Base-by-base conservation (phyloP, 2,797 vertebrate species). In the Dallia pectoralis region DNA sequence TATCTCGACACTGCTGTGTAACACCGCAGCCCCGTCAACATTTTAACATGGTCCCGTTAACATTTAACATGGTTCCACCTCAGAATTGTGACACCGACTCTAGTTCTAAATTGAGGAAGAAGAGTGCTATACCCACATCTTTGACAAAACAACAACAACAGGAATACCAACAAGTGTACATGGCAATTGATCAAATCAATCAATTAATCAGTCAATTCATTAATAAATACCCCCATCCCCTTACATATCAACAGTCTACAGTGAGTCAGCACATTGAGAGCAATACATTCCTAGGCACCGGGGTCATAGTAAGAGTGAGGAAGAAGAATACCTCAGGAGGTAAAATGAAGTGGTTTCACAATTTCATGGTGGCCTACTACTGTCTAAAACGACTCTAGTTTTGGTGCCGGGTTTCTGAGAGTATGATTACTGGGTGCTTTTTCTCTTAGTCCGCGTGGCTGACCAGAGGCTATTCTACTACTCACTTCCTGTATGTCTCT, bases 241-340 rank as follows among this genome's bases (percentile, higher is more conserved):
- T 32, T 32, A 63, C 29, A 63, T 8, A 63, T 63, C 61, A 63
- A 32, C 27, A 30, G 25, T 18, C 29, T 32, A 29, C 30, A 32
- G 29, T 8, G 27, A 63, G 62, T 29, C 62, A 33, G 62, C 30
- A 63, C 27, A 63, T 62, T 62, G 61, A 62, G 29, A 62, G 61
- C 27, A 16, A 62, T 18, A 62, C 61, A 32, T 62, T 62, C 61
- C 29, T 32, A 62, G 61, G 61, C 61, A 62, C 61, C 61, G 30
- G 61, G 61, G 61, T 15, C 4, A 62, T 62, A 25, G 61, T 30
- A 27, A 16, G 16, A 62, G 29, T 15, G 3, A 8, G 61, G 4
- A 25, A 25, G 59, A 62, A 29, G 29, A 30, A 29, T 63, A 63
- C 19, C 53, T n/a, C 6, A 56, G 22, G 15, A 25, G n/a, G 53